These are phyloP conservation scores for Zaprionus davidi DNA, from an alignment of 1,140 invertebrate species.

Conservation along the genomic window DNA sequence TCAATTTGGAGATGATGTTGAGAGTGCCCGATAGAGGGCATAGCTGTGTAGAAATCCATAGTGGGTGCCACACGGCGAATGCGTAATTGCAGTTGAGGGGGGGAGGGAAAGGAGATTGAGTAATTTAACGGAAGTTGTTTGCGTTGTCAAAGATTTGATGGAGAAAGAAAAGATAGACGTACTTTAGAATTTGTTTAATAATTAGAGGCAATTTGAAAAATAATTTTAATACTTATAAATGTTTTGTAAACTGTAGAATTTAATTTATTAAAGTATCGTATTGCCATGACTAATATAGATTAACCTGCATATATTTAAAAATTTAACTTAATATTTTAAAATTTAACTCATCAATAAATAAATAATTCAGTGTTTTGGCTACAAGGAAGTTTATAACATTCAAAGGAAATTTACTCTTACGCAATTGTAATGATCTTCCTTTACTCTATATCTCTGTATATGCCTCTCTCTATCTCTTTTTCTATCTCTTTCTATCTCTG, in stretches of 20 bases:
- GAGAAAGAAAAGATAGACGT: no score
- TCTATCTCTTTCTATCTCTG: no score
- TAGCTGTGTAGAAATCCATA: conserved; percentile 21
- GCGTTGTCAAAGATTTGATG: not conserved
- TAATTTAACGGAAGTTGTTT: not conserved
- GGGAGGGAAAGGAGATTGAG: not conserved
- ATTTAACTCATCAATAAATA: no score
- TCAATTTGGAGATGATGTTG: conserved; percentile 57
- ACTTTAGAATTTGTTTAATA: no score
- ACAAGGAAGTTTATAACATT: not conserved
- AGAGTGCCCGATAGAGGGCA: conserved; percentile 28
- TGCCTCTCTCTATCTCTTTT: no score
- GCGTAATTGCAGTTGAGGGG: conserved; percentile 6
- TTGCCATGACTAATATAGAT: no score
- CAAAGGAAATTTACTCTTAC: not conserved
- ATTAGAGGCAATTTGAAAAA: no score
- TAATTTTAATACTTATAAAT: no score
- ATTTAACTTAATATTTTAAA: not conserved
- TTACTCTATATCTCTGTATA: no score
- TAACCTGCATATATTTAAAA: not conserved
- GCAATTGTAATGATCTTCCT: no score
- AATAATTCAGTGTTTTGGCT: not conserved
- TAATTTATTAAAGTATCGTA: no score
- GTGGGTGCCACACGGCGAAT: conserved; percentile 17
- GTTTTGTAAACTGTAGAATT: no score